Base-by-base conservation (phyloP, 2,888 invertebrate species). In the Drosophila neonasuta region DNA sequence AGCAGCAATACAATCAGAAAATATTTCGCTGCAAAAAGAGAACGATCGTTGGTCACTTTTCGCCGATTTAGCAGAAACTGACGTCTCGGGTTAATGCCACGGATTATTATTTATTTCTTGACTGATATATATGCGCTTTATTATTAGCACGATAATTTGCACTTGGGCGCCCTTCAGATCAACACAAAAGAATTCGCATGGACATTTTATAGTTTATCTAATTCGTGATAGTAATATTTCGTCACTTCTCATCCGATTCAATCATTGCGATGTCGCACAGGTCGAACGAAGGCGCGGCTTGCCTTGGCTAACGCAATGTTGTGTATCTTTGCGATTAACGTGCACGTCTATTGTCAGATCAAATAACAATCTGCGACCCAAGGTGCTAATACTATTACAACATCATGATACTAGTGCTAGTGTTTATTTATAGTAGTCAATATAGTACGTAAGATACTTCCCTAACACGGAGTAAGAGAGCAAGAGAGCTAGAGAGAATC, bases 261-360 rank as follows among this genome's bases (percentile, higher is more conserved):
- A 17, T 56, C 42, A 54, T 39, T 61, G 29, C 51, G 42, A 41
- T 48, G 17, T 15, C 48, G 30, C 67, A 39, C 7, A 49, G 63
- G 61, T 45, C 42, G 29, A 13, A 36, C n/a, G 77, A 57, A 48
- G 74, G 83, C 66, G 83, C 51, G 74, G 65, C 46, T 51, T 6
- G 70, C 86, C 80, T 86, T 83, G 84, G 61, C 42, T 42, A 29
- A 68, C 48, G 36, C 51, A 42, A 55, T 59, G 48, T 48, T 74
- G 73, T 87, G 68, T 85, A 57, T 15, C 41, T 52, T 55, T 30
- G 7, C 59, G 67, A 81, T 87, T 79, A 81, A 57, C 77, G 46
- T 60, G 63, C 51, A 45, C 29, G 58, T 44, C 44, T 8, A 54
- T 57, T 39, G 59, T 48, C 58, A 49, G 62, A 73, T 64, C 69